Evolutionary conservation across 2,797 vertebrate species (phyloP), one percentile per base, ranked within the genome.

Genomic region (Falco peregrinus): DNA sequence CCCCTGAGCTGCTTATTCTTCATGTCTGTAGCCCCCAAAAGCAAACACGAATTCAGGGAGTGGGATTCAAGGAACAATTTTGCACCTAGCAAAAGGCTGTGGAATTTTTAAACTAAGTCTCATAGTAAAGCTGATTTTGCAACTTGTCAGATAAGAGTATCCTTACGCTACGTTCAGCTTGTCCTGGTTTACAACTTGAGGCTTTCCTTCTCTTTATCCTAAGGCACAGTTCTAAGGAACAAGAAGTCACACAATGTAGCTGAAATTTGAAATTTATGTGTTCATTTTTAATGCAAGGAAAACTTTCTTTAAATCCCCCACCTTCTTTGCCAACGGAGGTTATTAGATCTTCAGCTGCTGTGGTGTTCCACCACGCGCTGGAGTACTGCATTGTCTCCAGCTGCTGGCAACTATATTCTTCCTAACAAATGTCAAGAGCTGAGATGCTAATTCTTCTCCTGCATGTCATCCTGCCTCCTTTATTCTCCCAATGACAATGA

Each of bases 181-280:
- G 12, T 41, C 57, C 87, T 31, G 39, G 7, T 63, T 48, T 16
- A 10, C 35, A 70, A 0, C 28, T 48, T 43, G 51, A 71, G 31
- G 11, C 9, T 82, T 84, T 10, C 24, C 26, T 39, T 7, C 37
- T 33, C 10, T 48, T 17, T 47, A 65, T 31, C 26, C 14, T 19
- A 9, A 43, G 48, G 35, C 19, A 12, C 13, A 5, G 31, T 20
- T 77, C 16, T 15, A 13, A 70, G 10, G 4, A 54, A 25, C n/a
- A 88, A 71, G 21, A 51, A 77, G 54, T 11, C 0, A 1, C 13
- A 9, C 18, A 39, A 25, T 0, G 0, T 3, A 26, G 14, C 28
- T 4, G 3, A 78, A 78, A 85, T 61, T 31, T 25, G 7, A 70
- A 69, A 57, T 70, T 18, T 39, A 26, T 51, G 41, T 41, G 15